These are phyloP conservation scores for Papio anubis DNA, from an alignment of 2,113 vertebrate species.

Conservation along the genomic window DNA sequence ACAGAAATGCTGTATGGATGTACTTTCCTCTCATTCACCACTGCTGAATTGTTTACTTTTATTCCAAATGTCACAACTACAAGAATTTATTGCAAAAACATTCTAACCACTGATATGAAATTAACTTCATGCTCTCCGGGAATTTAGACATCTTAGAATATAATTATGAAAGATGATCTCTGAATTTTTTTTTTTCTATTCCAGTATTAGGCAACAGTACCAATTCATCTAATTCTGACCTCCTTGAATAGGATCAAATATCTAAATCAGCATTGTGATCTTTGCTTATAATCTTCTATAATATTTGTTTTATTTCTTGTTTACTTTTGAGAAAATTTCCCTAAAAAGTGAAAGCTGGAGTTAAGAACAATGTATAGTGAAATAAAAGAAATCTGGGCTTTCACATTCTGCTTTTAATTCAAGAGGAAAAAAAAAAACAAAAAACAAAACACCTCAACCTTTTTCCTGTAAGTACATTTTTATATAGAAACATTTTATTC, in stretches of 20 bases:
- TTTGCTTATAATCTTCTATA: neutral
- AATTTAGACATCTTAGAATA: neutral
- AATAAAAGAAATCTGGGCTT: neutral
- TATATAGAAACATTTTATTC: neutral
- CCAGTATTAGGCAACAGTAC: neutral
- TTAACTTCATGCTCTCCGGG: neutral
- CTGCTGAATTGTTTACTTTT: neutral
- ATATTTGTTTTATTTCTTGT: neutral
- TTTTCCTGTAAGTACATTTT: neutral
- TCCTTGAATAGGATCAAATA: neutral
- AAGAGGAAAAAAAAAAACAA: neutral
- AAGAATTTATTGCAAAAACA: neutral
- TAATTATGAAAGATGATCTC: neutral
- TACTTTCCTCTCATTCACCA: neutral
- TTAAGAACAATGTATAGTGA: neutral
- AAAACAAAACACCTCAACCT: neutral
- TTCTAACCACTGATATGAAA: neutral
- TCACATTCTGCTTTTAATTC: neutral
- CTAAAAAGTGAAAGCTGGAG: neutral
- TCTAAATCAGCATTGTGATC: neutral
- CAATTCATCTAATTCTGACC: neutral
- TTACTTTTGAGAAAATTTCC: neutral
- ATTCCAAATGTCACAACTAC: constrained; percentile 26
- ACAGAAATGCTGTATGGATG: neutral
- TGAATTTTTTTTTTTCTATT: neutral